These are phyloP conservation scores for Itoplectis maculator DNA, from an alignment of 2,888 invertebrate genomes.

Conservation along the genomic window DNA sequence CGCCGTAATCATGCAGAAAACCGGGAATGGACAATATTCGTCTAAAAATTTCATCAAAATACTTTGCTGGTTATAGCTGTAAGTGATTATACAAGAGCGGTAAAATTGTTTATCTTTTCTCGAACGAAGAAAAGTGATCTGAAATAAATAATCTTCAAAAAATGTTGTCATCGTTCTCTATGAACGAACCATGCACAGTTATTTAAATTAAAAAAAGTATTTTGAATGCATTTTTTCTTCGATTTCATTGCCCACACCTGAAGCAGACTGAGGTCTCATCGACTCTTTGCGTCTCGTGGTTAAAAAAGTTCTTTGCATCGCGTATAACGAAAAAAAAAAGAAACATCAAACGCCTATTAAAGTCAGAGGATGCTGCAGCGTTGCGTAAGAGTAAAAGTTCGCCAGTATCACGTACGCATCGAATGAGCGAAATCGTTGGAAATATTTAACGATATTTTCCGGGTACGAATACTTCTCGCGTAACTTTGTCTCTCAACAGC, in stretches of 20 bases:
- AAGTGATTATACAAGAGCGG: too few species aligned
- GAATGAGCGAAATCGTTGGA: constrained; percentile 12
- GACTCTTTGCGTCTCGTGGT: not conserved
- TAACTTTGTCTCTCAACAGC: constrained; percentile 45
- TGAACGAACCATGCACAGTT: too few species aligned
- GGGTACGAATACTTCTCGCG: constrained; percentile 13
- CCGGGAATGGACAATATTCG: too few species aligned
- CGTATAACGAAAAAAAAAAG: constrained; percentile 4
- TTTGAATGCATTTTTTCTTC: too few species aligned
- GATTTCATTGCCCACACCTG: too few species aligned
- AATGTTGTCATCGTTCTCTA: too few species aligned
- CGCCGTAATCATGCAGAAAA: not conserved
- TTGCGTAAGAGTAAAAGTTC: constrained; percentile 32
- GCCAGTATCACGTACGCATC: constrained; percentile 21
- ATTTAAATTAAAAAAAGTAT: too few species aligned
- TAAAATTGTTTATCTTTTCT: too few species aligned
- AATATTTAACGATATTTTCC: constrained; percentile 26
- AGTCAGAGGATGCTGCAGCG: constrained; percentile 12
- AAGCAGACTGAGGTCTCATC: not conserved
- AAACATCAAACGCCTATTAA: constrained; percentile 22
- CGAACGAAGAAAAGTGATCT: too few species aligned
- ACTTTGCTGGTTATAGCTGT: too few species aligned
- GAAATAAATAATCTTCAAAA: too few species aligned
- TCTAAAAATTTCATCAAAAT: too few species aligned
- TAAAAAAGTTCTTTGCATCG: not conserved